Percentiles rank a stretch among this genome's conserved stretches.
These are phyloP conservation scores for Herpailurus yagouaroundi DNA, from an alignment of 2,113 vertebrate genomes.

Conservation along the genomic window DNA sequence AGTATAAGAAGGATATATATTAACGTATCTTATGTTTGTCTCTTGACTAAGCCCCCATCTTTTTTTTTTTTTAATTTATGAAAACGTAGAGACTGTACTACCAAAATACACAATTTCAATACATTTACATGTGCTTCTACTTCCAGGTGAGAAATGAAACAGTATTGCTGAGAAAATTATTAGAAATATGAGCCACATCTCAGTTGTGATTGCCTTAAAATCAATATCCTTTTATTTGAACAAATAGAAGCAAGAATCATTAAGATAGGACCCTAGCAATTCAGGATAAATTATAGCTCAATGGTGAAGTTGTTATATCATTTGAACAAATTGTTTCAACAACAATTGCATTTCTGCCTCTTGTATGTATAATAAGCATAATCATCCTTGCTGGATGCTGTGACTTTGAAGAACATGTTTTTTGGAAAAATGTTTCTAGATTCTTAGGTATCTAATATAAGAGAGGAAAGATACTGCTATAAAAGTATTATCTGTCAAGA, in stretches of 20 bases:
- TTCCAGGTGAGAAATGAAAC: slow-evolving; percentile 58
- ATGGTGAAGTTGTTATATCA: slow-evolving; percentile 51
- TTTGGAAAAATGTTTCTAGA: slow-evolving; percentile 17
- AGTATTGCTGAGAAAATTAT: slow-evolving; percentile 66
- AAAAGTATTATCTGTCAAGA: slow-evolving; percentile 34
- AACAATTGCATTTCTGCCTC: slow-evolving; percentile 47
- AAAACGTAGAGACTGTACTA: slow-evolving; percentile 16
- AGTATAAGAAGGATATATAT: not conserved
- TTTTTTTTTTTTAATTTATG: slow-evolving; percentile 52
- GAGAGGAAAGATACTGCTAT: not conserved
- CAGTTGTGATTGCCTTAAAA: slow-evolving; percentile 53
- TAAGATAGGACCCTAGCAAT: slow-evolving; percentile 27
- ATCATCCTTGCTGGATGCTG: slow-evolving; percentile 35
- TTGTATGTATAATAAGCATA: slow-evolving; percentile 51
- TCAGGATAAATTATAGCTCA: slow-evolving; percentile 60
- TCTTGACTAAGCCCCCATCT: not conserved
- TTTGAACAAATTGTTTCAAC: slow-evolving; percentile 61
- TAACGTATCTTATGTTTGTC: slow-evolving; percentile 24
- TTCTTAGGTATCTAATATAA: slow-evolving; percentile 19
- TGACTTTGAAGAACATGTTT: slow-evolving; percentile 34
- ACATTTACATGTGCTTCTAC: slow-evolving; percentile 43
- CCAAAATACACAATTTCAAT: slow-evolving; percentile 28
- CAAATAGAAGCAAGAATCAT: slow-evolving; percentile 43
- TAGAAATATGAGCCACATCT: slow-evolving; percentile 49
- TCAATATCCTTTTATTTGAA: slow-evolving; percentile 65